phyloP scores from a whole-genome alignment of 2,888 invertebrate species.

The Caenorhabditis sp. region DNA sequence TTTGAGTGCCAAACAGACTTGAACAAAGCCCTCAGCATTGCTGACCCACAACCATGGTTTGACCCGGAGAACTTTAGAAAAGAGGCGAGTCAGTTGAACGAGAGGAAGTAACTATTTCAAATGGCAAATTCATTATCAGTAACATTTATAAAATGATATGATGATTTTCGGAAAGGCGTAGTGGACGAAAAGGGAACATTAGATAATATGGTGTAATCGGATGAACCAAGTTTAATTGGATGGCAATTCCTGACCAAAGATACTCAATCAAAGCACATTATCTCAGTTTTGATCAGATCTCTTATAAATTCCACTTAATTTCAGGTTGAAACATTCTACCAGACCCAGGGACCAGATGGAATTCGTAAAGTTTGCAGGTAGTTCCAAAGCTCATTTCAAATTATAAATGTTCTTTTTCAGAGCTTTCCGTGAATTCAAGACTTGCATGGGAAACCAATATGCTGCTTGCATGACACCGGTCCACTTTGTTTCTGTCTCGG shows the following conservation, averaged over 20 bases:
- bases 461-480: slow-evolving; percentile 67
- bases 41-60: slow-evolving; percentile 67
- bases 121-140: slow-evolving; percentile 11
- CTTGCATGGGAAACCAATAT: slow-evolving; percentile 70
- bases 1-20: slow-evolving; percentile 55
- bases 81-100: slow-evolving; percentile 41
- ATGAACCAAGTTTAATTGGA: slow-evolving; percentile 27
- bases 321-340: slow-evolving; percentile 71
- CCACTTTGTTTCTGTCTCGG: slow-evolving; percentile 63
- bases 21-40: slow-evolving; percentile 53
- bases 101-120: slow-evolving; percentile 2
- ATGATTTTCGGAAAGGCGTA: slow-evolving; percentile 34
- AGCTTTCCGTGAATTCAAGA: slow-evolving; percentile 75
- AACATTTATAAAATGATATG: slow-evolving; percentile 32
- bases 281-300: not conserved
- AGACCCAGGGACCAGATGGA: slow-evolving; percentile 64
- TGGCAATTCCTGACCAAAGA: not conserved
- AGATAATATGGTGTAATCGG: slow-evolving; percentile 40
- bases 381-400: not conserved
- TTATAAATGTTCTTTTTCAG: slow-evolving; percentile 38
- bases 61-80: slow-evolving; percentile 64
- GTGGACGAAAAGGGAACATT: slow-evolving; percentile 29
- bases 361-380: slow-evolving; percentile 72
- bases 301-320: slow-evolving; percentile 1
- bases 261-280: slow-evolving; percentile 21